Evolutionary conservation across 2,797 vertebrate species (phyloP).

Genomic region (Muscicapa comitata): DNA sequence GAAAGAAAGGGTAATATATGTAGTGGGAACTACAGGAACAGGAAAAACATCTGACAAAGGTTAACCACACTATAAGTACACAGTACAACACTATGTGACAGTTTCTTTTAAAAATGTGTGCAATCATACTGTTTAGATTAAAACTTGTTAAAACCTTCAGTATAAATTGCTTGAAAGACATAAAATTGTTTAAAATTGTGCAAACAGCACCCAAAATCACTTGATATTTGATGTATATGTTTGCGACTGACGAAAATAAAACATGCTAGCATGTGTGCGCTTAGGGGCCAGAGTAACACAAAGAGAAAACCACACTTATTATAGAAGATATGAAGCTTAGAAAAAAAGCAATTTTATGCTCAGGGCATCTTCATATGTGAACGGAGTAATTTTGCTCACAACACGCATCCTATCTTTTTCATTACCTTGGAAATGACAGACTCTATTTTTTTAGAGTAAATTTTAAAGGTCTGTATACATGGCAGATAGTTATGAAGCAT

Average conservation of each 20-base stretch:
- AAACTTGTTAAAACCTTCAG: not conserved
- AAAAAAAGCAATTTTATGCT: not conserved
- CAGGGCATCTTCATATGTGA: not conserved
- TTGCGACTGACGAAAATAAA: not conserved
- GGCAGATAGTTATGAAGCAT: not conserved
- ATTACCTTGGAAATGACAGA: not conserved
- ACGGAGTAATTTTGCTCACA: not conserved
- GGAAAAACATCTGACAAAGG: not conserved
- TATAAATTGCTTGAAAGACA: not conserved
- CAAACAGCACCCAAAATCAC: not conserved
- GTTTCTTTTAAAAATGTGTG: not conserved
- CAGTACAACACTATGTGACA: not conserved
- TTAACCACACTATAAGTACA: not conserved
- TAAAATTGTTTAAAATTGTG: not conserved
- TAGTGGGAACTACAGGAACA: fast-evolving
- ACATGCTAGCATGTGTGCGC: not conserved
- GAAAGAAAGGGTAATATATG: not conserved
- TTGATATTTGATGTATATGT: not conserved
- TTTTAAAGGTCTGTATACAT: not conserved
- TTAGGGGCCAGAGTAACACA: not conserved
- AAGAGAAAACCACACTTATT: not conserved
- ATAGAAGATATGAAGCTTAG: not conserved
- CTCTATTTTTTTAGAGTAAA: not conserved
- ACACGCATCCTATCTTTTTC: not conserved
- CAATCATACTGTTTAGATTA: constrained; percentile 1